Conservation (phyloP, 2,888 invertebrate species). For the Cylloceria caligata region DNA sequence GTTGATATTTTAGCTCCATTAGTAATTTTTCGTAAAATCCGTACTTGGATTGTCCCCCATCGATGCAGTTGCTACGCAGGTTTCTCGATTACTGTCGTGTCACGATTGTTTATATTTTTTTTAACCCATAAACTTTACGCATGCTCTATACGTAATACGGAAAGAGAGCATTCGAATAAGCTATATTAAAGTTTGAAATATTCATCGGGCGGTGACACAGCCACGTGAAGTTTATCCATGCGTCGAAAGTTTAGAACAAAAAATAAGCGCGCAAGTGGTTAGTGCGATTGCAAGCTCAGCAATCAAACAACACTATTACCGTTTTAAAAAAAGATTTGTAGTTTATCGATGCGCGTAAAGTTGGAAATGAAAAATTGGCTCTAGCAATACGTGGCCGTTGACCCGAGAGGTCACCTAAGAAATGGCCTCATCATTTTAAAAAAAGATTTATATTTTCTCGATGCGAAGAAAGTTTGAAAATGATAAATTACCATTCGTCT, state of each 20-base stretch:
- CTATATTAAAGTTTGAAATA: conserved; percentile 43
- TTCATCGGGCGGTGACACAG: conserved; percentile 24
- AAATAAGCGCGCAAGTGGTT: conserved; percentile 11
- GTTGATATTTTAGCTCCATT: not conserved
- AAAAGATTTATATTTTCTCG: conserved; percentile 27
- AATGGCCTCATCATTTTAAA: conserved; percentile 28
- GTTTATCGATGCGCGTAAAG: conserved; percentile 21
- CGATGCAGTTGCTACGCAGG: conserved; percentile 28
- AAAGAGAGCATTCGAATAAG: not conserved
- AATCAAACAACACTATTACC: conserved; percentile 5
- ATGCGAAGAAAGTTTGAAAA: conserved; percentile 26
- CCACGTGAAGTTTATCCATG: conserved; percentile 35
- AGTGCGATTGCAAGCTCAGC: not conserved
- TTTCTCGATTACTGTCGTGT: conserved; percentile 47
- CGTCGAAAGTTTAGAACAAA: conserved; percentile 16
- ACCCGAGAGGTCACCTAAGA: conserved; percentile 1
- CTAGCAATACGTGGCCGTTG: conserved; percentile 6
- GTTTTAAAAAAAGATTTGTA: conserved; percentile 19
- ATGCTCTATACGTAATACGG: not conserved
- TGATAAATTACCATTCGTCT: not conserved
- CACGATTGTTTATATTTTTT: conserved; percentile 30
- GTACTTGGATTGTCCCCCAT: conserved; percentile 56
- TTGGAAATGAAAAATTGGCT: conserved; percentile 2
- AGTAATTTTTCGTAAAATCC: not conserved
- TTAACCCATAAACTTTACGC: not conserved